These are phyloP conservation scores for Calyptomena viridis DNA, from an alignment of 2,113 vertebrate species.

Conservation along the genomic window DNA sequence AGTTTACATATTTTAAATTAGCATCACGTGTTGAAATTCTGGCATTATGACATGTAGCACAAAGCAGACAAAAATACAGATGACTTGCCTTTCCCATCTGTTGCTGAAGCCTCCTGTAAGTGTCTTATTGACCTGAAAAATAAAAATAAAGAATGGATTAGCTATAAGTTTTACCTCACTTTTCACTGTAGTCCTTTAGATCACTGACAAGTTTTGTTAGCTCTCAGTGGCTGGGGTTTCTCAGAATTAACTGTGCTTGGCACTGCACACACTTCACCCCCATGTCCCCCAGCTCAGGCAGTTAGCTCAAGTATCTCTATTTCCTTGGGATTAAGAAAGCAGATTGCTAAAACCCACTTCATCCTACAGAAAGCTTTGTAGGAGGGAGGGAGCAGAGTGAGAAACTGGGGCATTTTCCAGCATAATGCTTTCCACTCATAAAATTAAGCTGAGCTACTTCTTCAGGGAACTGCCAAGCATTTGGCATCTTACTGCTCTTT, in stretches of 20 bases:
- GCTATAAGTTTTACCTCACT: not conserved
- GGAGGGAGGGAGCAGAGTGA: constrained; percentile 4
- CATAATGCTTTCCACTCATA: constrained; percentile 26
- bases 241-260: not conserved
- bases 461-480: not conserved
- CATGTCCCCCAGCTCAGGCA: not conserved
- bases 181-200: not conserved
- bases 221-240: not conserved
- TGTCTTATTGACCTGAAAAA: constrained; percentile 86
- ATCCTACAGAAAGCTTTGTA: constrained; percentile 21
- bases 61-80: not conserved
- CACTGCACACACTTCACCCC: not conserved
- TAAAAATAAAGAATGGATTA: not conserved
- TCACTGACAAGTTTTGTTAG: not conserved
- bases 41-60: not conserved
- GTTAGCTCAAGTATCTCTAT: not conserved
- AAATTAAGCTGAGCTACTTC: not conserved
- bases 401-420: constrained; percentile 42
- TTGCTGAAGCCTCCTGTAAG: constrained; percentile 87
- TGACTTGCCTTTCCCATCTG: constrained; percentile 86
- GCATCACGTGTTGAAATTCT: not conserved
- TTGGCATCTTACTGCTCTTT: constrained; percentile 21
- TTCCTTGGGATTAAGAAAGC: constrained; percentile 33
- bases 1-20: not conserved
- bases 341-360: not conserved